Conservation (phyloP, 2,888 invertebrate species). For the Leptothorax acervorum region DNA sequence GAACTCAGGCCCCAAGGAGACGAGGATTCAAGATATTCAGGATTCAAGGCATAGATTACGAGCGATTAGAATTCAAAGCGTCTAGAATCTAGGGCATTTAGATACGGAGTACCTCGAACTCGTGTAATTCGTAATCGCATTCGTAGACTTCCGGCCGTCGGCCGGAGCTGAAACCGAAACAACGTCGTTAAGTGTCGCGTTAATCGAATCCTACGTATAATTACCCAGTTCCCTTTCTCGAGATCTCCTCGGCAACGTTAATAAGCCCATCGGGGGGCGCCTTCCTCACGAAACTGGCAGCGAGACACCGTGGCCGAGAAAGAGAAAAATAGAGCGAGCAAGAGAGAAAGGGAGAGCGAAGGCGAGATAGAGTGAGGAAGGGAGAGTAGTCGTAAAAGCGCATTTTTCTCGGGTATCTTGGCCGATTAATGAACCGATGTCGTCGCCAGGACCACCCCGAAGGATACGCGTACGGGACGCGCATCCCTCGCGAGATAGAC, state of each 20-base stretch:
- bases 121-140: slow-evolving; percentile 21
- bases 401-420: slow-evolving; percentile 82
- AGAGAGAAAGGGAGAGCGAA: neutral
- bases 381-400: slow-evolving; percentile 74
- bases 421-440: slow-evolving; percentile 85
- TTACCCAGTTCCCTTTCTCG: slow-evolving; percentile 17
- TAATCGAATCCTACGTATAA: slow-evolving; percentile 41
- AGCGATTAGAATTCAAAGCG: slow-evolving; percentile 33
- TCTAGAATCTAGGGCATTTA: slow-evolving; percentile 31
- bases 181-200: slow-evolving; percentile 46
- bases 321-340: slow-evolving; percentile 4
- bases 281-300: slow-evolving; percentile 40
- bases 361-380: slow-evolving; percentile 33
- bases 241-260: slow-evolving; percentile 31
- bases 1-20: neutral
- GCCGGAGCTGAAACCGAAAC: slow-evolving; percentile 18
- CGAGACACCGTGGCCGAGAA: slow-evolving; percentile 14
- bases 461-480: slow-evolving; percentile 77
- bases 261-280: slow-evolving; percentile 23
- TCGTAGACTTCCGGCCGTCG: neutral
- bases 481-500: slow-evolving; percentile 71
- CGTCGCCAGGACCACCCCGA: slow-evolving; percentile 83
- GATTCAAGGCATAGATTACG: neutral
- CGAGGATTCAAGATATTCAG: slow-evolving; percentile 7
- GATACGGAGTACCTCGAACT: neutral